Conservation (phyloP, 2,113 vertebrate species). For the Conger conger region DNA sequence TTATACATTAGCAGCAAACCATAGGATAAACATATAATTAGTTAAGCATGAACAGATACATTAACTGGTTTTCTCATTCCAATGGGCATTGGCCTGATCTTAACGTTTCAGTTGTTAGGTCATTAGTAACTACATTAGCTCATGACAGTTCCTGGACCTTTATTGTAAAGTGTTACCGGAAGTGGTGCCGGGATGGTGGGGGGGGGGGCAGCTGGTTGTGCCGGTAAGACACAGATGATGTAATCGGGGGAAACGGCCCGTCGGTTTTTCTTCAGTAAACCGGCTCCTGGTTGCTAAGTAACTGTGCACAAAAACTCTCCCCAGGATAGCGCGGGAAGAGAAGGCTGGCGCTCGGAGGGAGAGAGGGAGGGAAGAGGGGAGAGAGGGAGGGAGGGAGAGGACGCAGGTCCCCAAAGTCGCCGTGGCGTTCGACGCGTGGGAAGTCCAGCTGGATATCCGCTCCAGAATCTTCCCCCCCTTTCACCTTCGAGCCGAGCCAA, state of each 20-base stretch:
- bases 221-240: constrained; percentile 25
- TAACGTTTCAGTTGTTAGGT: too few species aligned
- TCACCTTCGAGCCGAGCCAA: not conserved
- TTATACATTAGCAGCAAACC: too few species aligned
- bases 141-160: too few species aligned
- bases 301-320: constrained; percentile 54
- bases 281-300: constrained; percentile 71
- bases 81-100: too few species aligned
- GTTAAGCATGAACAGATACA: too few species aligned
- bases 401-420: not conserved
- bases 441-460: not conserved
- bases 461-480: not conserved
- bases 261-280: constrained; percentile 59
- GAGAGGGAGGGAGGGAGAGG: not conserved
- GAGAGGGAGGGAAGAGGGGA: not conserved
- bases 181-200: not conserved
- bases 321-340: constrained; percentile 42
- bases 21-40: too few species aligned
- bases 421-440: too few species aligned
- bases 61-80: too few species aligned
- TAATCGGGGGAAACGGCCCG: constrained; percentile 60
- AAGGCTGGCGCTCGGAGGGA: not conserved
- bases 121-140: too few species aligned
- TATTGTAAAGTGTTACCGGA: too few species aligned
- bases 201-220: not conserved